These are phyloP conservation scores for Rhabdomys pumilio DNA, from an alignment of 2,797 vertebrate species.

Conservation along the genomic window DNA sequence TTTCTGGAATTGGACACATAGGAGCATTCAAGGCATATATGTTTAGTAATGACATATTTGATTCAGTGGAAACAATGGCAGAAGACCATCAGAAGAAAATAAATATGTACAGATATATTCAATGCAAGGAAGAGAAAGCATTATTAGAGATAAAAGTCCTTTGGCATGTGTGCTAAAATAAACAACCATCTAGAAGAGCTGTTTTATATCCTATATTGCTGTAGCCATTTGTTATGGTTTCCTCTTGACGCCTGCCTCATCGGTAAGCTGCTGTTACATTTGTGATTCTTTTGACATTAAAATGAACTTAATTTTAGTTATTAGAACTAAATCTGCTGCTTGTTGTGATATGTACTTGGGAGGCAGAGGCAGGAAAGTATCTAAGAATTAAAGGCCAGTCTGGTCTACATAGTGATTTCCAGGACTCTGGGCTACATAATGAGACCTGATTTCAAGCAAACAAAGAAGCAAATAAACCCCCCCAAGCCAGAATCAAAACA, in stretches of 20 bases:
- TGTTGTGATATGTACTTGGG: not conserved
- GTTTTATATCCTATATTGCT: not conserved
- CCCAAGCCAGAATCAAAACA: not conserved
- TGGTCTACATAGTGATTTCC: not conserved
- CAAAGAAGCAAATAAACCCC: not conserved
- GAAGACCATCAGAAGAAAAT: not conserved
- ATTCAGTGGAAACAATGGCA: not conserved
- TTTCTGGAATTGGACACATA: not conserved
- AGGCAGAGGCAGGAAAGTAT: not conserved
- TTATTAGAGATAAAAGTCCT: not conserved
- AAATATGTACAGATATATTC: not conserved
- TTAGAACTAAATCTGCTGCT: not conserved
- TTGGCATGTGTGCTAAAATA: not conserved
- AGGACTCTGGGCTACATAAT: not conserved
- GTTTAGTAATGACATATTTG: not conserved
- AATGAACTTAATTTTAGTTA: not conserved
- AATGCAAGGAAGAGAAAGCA: slow-evolving; percentile 7
- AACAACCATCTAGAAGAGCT: not conserved
- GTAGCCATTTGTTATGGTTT: not conserved
- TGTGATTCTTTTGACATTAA: not conserved
- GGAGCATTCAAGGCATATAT: not conserved
- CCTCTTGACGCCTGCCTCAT: not conserved
- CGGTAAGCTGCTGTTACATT: not conserved
- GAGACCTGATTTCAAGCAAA: not conserved
- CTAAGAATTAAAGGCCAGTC: not conserved